Evolutionary conservation across 2,888 invertebrate genomes (phyloP).

Genomic region (Slavum lentiscoides): DNA sequence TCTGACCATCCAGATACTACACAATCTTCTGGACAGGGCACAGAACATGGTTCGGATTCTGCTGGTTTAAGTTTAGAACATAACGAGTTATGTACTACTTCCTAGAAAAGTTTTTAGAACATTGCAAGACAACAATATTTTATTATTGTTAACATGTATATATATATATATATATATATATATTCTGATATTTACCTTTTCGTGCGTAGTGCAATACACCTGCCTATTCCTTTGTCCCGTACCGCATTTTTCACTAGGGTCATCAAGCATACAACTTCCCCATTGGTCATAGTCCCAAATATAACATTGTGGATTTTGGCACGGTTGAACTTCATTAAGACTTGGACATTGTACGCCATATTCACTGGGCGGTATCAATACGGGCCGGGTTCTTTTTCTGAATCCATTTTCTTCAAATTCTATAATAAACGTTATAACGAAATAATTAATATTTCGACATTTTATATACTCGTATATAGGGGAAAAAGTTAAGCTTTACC

Average conservation of each 20-base stretch:
- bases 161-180: too few species aligned
- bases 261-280: constrained; percentile 63
- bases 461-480: neutral
- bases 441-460: too few species aligned
- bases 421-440: neutral
- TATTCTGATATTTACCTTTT: constrained; percentile 60
- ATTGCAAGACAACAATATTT: neutral
- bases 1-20: constrained; percentile 69
- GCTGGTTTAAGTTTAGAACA: constrained; percentile 63
- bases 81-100: constrained; percentile 64
- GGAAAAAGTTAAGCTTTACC: neutral
- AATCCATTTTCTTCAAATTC: constrained; percentile 56
- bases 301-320: constrained; percentile 64
- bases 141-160: neutral
- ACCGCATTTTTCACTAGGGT: constrained; percentile 64
- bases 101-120: constrained; percentile 58
- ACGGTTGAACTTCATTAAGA: constrained; percentile 64
- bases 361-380: constrained; percentile 59
- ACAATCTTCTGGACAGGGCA: constrained; percentile 72
- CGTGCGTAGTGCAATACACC: constrained; percentile 65
- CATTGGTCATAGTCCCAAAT: constrained; percentile 64
- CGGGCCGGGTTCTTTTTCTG: constrained; percentile 58
- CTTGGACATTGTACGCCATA: constrained; percentile 61
- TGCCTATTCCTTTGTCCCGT: constrained; percentile 66
- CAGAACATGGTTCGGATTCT: constrained; percentile 66